Evolutionary conservation across 2,797 vertebrate genomes (phyloP).

Genomic region (Protosalanx chinensis): DNA sequence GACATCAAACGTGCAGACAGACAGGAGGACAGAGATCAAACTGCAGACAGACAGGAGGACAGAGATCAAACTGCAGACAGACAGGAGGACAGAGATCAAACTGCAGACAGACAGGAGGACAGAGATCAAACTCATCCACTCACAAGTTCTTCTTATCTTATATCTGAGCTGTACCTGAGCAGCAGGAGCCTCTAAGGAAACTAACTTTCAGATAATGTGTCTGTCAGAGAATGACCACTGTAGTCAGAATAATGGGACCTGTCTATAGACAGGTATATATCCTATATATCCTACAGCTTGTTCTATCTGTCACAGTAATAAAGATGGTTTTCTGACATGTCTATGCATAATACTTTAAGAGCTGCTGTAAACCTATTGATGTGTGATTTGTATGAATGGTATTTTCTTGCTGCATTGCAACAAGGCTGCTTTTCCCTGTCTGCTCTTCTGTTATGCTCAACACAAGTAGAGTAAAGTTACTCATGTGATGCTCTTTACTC

Average conservation of each 20-base stretch:
- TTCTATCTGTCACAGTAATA: constrained; percentile 49
- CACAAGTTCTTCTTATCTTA: too few species aligned
- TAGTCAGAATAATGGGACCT: constrained; percentile 62
- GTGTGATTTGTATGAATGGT: constrained; percentile 46
- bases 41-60: too few species aligned
- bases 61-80: too few species aligned
- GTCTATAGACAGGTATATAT: too few species aligned
- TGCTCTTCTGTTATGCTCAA: constrained; percentile 32
- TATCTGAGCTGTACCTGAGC: constrained; percentile 33
- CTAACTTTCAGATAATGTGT: constrained; percentile 42
- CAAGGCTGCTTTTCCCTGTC: constrained; percentile 45
- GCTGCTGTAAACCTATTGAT: constrained; percentile 51
- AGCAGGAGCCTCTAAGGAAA: constrained; percentile 36
- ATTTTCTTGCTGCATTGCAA: constrained; percentile 36
- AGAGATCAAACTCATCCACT: too few species aligned
- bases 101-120: too few species aligned
- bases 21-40: too few species aligned
- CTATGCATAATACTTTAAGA: constrained; percentile 57
- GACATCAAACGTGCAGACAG: too few species aligned
- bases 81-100: too few species aligned
- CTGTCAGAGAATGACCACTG: constrained; percentile 39
- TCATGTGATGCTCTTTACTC: constrained; percentile 48
- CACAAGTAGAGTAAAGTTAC: constrained; percentile 55
- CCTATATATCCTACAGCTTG: constrained; percentile 48
- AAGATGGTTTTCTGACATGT: constrained; percentile 49